Evolutionary conservation across 2,113 vertebrate species (phyloP), one percentile per base, ranked within the genome.

Genomic region (Hyla sarda): DNA sequence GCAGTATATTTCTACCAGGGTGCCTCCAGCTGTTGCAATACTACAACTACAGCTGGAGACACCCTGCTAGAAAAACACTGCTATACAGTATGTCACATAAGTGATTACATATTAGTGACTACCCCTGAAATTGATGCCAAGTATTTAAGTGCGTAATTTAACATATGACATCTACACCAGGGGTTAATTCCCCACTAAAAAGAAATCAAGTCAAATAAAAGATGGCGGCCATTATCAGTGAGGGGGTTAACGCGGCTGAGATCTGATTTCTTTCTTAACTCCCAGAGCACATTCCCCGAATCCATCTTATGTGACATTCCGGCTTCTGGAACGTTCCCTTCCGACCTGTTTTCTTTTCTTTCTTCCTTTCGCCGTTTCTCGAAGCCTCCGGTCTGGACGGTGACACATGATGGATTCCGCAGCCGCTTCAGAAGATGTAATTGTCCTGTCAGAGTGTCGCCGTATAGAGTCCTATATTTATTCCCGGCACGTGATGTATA

Each of bases 261-360:
- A 6, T 4, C 23, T 56, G 3, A 4, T 56, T 19, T 34, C 32
- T 17, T 34, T 11, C 56, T n/a, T 3, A 14, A 19, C 32, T 80
- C 19, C 23, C 21, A 12, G 34, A 65, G 56, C 52, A 25, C 21
- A 48, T 65, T 82, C 19, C 58, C 56, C 48, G 45, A 47, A 82
- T 80, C 79, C 60, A 67, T 82, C 79, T 45, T 48, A 16, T 37
- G n/a, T 82, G 58, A 28, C 34, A 28, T 52, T 52, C 50, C 17
- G 19, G 19, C 50, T 54, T 13, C 54, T 19, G 52, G 32, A 50
- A 34, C 41, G 12, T 28, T 62, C 2, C 77, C 21, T 56, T 58
- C 6, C 60, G n/a, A 25, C 32, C 34, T 28, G 58, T 25, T 48
- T 82, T 13, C 60, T 28, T 81, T 62, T 45, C 19, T 23, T 62